Evolutionary conservation across 2,797 vertebrate species (phyloP), one percentile per base, ranked within the genome.

Genomic region (Buphagus erythrorhynchus): DNA sequence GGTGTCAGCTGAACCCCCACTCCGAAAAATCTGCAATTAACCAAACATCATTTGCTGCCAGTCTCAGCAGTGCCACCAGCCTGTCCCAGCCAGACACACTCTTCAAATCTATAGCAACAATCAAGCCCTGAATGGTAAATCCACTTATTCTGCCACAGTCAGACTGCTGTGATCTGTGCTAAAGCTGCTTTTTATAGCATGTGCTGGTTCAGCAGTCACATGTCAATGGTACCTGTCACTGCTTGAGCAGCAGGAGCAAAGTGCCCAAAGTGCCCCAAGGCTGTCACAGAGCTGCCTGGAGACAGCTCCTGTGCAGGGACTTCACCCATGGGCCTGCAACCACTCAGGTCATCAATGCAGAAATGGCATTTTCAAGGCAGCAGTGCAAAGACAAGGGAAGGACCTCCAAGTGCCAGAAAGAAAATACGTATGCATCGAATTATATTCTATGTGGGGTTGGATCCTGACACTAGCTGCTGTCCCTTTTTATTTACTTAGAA

Each of bases 191-290:
- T 59, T 26, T 11, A 10, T 1, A 31, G 74, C 33, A 12, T 6
- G 2, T 1, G n/a, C 74, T 45, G 22, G 38, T 13, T 61, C 67
- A 82, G 65, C 43, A 73, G 51, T 11, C 57, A 12, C 20, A 3
- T 0, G 13, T 6, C 4, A 2, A 0, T 15, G 42, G 16, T 14
- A 7, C 54, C 18, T 33, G 38, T 7, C 74, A 51, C 45, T 40
- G 1, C 83, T 36, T 11, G 61, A 45, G 76, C 33, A 72, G 71
- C 21, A 54, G 71, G 18, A 75, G 40, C 20, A 2, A 14, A 6
- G 22, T 11, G 40, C 16, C 65, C 25, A 2, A 13, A 6, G 20
- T 11, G 33, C 15, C 65, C 25, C 3, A 2, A 48, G 22, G 48
- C 49, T 76, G 35, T 20, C 0, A 1, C 1, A 5, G 25, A 11